Evolutionary conservation across 2,888 invertebrate species (phyloP).

Genomic region (Drosophila meridiana): DNA sequence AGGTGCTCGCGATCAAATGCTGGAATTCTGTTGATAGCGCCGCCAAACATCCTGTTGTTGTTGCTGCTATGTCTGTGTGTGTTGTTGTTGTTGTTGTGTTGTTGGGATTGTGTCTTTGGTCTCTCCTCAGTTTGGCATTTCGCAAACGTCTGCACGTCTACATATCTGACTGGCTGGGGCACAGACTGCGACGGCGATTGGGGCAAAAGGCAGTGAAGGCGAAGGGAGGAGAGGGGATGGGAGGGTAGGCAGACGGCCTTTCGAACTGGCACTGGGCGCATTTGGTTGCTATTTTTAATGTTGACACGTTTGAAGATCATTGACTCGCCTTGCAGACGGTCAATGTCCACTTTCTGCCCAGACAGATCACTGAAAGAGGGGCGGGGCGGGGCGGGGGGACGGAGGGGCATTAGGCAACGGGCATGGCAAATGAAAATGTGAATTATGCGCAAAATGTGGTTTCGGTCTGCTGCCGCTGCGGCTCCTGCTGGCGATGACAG

Average conservation of each 20-base stretch:
- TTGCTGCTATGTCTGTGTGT: conserved; percentile 33
- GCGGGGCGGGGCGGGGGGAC: background rate
- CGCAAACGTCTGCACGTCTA: conserved; percentile 78
- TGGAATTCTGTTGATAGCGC: conserved; percentile 80
- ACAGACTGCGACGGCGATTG: conserved; percentile 36
- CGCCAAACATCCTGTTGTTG: conserved; percentile 77
- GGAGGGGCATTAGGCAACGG: conserved; percentile 29
- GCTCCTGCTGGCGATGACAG: conserved; percentile 49
- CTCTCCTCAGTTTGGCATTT: conserved; percentile 72
- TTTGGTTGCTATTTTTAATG: conserved; percentile 78
- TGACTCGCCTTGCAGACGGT: conserved; percentile 74
- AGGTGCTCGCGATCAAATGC: conserved; percentile 66
- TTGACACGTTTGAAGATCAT: conserved; percentile 81
- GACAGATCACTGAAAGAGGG: conserved; percentile 36
- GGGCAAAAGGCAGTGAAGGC: background rate
- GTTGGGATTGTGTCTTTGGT: conserved; percentile 68
- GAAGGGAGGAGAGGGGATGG: background rate
- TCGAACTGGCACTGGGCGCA: conserved; percentile 44
- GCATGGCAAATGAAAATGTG: conserved; percentile 56
- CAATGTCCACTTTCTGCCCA: conserved; percentile 70
- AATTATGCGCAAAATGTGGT: conserved; percentile 68
- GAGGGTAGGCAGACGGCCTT: conserved; percentile 1
- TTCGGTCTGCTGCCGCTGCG: conserved; percentile 42
- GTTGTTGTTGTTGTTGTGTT: conserved; percentile 43
- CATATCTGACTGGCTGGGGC: conserved; percentile 64